Conservation (phyloP, 1,140 invertebrate species). For the Euwallacea similis region DNA sequence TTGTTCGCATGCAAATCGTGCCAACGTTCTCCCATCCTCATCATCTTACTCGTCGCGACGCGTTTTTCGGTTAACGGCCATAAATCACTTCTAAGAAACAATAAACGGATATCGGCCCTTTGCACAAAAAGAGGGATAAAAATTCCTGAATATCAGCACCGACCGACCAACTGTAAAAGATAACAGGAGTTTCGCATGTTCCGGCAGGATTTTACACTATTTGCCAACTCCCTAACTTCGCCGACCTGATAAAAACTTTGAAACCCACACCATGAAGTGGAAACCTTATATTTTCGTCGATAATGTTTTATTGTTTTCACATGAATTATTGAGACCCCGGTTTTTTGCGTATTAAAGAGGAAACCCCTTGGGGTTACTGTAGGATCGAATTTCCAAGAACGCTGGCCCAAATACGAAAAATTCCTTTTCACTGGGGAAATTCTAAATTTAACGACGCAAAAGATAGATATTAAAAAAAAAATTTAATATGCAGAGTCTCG, state of each 20-base stretch:
- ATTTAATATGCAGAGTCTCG: too few species aligned
- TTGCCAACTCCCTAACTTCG: slow-evolving; percentile 25
- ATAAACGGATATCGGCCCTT: slow-evolving; percentile 2
- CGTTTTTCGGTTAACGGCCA: neutral
- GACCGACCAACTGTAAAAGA: slow-evolving; percentile 30
- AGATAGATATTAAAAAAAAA: too few species aligned
- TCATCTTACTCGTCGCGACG: neutral
- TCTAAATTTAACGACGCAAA: too few species aligned
- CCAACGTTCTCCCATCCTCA: neutral
- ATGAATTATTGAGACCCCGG: slow-evolving; percentile 18
- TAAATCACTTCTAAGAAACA: slow-evolving; percentile 13
- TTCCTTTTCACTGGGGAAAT: too few species aligned
- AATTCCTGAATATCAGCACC: slow-evolving; percentile 22
- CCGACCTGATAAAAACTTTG: slow-evolving; percentile 21
- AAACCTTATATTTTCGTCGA: slow-evolving; percentile 28
- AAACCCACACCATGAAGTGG: slow-evolving; percentile 18
- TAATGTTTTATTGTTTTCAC: slow-evolving; percentile 29
- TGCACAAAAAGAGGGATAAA: slow-evolving; percentile 17
- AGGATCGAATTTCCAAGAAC: too few species aligned
- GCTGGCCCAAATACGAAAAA: too few species aligned
- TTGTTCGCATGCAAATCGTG: slow-evolving; percentile 2
- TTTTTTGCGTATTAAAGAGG: too few species aligned
- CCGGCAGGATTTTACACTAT: slow-evolving; percentile 25
- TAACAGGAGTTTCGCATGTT: slow-evolving; percentile 30
- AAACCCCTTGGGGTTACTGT: too few species aligned